Evolutionary conservation across 1,140 invertebrate species (phyloP).

Genomic region (Cydia pomonella): DNA sequence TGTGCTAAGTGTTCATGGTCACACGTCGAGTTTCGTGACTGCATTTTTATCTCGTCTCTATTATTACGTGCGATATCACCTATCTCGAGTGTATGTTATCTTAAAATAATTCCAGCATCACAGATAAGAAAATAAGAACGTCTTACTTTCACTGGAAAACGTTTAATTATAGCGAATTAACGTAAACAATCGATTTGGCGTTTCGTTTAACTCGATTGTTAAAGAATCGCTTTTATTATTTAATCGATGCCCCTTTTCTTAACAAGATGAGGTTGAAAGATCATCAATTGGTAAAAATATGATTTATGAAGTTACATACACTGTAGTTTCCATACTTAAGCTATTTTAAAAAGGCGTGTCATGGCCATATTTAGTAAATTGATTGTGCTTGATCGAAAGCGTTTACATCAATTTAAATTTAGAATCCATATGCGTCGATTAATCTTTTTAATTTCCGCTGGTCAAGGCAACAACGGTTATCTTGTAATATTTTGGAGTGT

Average conservation of each 20-base stretch:
- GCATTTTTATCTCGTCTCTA: conserved; percentile 21
- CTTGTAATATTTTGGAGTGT: no score
- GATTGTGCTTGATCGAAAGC: neutral
- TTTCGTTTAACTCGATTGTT: conserved; percentile 10
- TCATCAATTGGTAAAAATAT: neutral
- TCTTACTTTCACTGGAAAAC: conserved; percentile 31
- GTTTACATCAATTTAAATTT: conserved; percentile 26
- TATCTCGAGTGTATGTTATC: conserved; percentile 27
- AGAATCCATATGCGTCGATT: conserved; percentile 22
- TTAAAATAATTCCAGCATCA: conserved; percentile 15
- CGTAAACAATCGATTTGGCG: conserved; percentile 26
- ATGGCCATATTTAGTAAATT: conserved; percentile 9
- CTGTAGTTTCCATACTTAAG: neutral
- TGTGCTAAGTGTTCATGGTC: conserved; percentile 28
- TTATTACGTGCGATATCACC: conserved; percentile 22
- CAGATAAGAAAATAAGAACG: conserved; percentile 19
- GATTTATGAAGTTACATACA: neutral
- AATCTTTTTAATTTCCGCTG: conserved; percentile 20
- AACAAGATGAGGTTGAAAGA: neutral
- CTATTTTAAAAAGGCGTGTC: neutral
- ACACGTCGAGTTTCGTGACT: conserved; percentile 30
- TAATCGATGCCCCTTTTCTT: neutral
- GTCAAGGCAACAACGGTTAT: conserved; percentile 25
- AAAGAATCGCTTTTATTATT: conserved; percentile 1
- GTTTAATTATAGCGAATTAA: conserved; percentile 23